phyloP scores from a whole-genome alignment of 30 jellyfish, hydroid and myxozoan genomes.

The Turritopsis rubra region DNA sequence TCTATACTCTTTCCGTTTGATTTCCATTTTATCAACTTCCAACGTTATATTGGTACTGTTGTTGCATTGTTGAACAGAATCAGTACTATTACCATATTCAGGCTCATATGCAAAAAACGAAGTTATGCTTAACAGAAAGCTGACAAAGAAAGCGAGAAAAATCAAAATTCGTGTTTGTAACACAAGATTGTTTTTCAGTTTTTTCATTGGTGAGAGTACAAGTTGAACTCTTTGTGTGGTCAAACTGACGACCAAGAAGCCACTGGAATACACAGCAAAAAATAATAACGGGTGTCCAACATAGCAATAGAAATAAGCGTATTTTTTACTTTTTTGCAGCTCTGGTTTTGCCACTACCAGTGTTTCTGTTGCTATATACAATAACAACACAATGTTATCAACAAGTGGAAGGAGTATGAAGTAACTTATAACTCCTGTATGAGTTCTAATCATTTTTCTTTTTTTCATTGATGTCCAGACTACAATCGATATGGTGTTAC shows the following conservation, averaged over 20 bases:
- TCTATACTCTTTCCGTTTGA: background rate
- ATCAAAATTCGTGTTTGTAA: background rate
- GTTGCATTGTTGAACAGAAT: background rate
- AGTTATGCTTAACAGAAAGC: background rate
- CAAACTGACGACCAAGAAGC: background rate
- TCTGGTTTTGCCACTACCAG: background rate
- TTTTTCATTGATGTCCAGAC: background rate
- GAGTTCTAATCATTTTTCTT: background rate
- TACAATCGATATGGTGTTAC: background rate
- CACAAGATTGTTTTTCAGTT: background rate
- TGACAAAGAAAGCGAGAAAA: background rate
- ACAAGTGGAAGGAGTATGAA: background rate
- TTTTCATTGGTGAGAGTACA: background rate
- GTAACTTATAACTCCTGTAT: background rate
- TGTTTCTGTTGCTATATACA: background rate
- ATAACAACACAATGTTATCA: background rate
- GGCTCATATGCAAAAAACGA: background rate
- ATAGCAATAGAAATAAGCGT: background rate
- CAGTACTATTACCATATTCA: background rate
- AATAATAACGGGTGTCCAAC: background rate
- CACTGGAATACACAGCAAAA: background rate
- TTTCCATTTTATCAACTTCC: too few species aligned
- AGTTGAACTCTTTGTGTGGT: background rate
- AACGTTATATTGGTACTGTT: background rate
- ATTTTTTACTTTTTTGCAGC: background rate